Base-by-base conservation (phyloP, 1,140 invertebrate genomes). In the Zaprionus davidi region DNA sequence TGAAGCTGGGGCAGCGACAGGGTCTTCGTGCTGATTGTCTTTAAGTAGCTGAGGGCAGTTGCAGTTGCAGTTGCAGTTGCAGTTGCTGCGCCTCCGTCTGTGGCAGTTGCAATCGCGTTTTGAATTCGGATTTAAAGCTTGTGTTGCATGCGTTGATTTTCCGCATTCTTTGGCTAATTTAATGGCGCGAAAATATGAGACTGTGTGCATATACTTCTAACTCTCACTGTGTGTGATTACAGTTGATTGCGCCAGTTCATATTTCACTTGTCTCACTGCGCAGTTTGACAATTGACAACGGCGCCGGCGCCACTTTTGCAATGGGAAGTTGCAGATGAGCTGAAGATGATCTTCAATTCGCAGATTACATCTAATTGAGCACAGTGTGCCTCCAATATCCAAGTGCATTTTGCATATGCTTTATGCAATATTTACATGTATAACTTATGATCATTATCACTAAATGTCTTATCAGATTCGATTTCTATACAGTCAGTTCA, bases 151-250 rank as follows among this genome's bases (percentile, higher is more conserved):
- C 46, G 49, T 20, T 62, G 83, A 91, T 82, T 88, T 91, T 91
- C 88, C 88, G 88, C 88, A 91, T 91, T 91, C 88, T 64, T 76
- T 62, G 49, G 31, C 59, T 75, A 82, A 88, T 80, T 91, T 85
- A 88, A 74, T 82, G 87, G 87, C 87, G 87, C 77, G 78, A 81
- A 90, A 90, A 82, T 63, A 65, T 38, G 31, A 63, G 31, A 28
- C 26, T 24, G 24, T 60, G 9, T 44, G 20, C 6, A 22, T 28
- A 31, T 28, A 20, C 26, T 41, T 53, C 55, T 49, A 41, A 71
- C 46, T 76, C 73, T 57, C 63, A 62, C 31, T 55, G 76, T 82
- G 31, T 46, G 72, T 80, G 76, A 79, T 90, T 85, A 71, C 65
- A 70, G 76, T 90, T 90, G 85, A 90, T 90, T 90, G 82, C 69